These are phyloP conservation scores for Cepaea nemoralis DNA, from an alignment of 1,140 invertebrate genomes.

Conservation along the genomic window DNA sequence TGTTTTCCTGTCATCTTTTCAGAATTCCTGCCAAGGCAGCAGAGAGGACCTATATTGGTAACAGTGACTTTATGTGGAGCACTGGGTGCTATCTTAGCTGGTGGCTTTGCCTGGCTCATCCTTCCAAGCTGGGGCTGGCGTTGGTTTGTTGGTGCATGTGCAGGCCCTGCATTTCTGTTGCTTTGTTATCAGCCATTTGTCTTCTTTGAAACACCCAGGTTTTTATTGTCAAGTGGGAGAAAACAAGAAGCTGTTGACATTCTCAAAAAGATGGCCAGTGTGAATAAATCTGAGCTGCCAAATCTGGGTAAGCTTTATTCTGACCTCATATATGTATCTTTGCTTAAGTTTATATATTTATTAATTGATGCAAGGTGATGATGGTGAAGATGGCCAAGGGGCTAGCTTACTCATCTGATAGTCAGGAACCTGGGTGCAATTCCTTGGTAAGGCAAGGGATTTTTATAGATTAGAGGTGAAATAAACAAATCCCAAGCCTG, in stretches of 20 bases:
- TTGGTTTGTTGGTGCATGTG: conserved; percentile 60
- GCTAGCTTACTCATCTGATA: too few species aligned
- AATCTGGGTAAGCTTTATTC: conserved; percentile 16
- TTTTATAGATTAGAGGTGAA: too few species aligned
- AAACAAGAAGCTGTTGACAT: conserved; percentile 49
- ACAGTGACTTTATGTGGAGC: conserved; percentile 65
- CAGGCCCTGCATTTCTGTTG: conserved; percentile 55
- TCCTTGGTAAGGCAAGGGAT: too few species aligned
- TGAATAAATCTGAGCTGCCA: conserved; percentile 51
- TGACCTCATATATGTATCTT: too few species aligned
- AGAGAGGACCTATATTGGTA: conserved; percentile 61
- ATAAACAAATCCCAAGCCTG: too few species aligned
- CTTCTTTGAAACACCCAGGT: conserved; percentile 61
- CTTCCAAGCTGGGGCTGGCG: conserved; percentile 60
- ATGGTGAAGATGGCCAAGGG: too few species aligned
- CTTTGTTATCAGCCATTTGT: conserved; percentile 49
- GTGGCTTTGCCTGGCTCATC: conserved; percentile 60
- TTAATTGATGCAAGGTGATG: too few species aligned
- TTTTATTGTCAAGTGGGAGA: conserved; percentile 57
- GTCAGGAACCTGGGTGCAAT: too few species aligned
- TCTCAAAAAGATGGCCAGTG: conserved; percentile 53
- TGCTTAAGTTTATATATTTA: too few species aligned
- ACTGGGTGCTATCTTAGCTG: conserved; percentile 58
- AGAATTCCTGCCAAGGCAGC: conserved; percentile 64
- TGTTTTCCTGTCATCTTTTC: conserved; percentile 8